Evolutionary conservation across 2,888 invertebrate species (phyloP), one percentile per base, ranked within the genome.

Genomic region (Bursaphelenchus okinawaensis): DNA sequence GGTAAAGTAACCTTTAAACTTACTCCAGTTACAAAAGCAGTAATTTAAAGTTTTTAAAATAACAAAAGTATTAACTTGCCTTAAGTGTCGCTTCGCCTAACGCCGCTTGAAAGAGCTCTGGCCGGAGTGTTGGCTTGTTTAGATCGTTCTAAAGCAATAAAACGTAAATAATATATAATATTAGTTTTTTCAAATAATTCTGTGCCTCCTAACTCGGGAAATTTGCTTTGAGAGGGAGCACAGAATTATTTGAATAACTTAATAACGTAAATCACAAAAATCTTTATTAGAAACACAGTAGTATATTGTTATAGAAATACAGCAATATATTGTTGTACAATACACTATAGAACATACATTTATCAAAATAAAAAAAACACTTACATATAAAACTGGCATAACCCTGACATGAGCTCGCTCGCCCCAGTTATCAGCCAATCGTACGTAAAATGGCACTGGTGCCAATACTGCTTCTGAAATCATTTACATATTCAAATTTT

Each of bases 391-490:
- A 16, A 75, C 77, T 31, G 67, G 55, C 23, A 57, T 65, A 7
- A 76, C 65, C 20, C 61, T 51, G 54, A 75, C 76, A 24, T 70
- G 68, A 19, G 76, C 74, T 56, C 80, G 71, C 55, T 79, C 79
- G 3, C 71, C 67, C 7, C 75, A 61, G 63, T 82, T 79, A 52
- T 75, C 69, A 16, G 73, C 67, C 12, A 80, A 71, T 20, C 79
- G 75, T 24, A 75, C 68, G 62, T 80, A 81, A 27, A 74, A 73
- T 0, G 82, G 82, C 6, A 75, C 69, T 4, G 76, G 72, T 7
- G 75, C 72, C 54, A 82, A 70, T 31, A 82, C 68, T 50, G 76
- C 74, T 59, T 82, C 82, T 81, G 67, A 55, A 70, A 16, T n/a
- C n/a, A n/a, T n/a, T n/a, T n/a, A n/a, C n/a, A n/a, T n/a, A n/a